These are phyloP conservation scores for Sarcophaga subvicina DNA, from an alignment of 2,888 invertebrate genomes.

Conservation along the genomic window DNA sequence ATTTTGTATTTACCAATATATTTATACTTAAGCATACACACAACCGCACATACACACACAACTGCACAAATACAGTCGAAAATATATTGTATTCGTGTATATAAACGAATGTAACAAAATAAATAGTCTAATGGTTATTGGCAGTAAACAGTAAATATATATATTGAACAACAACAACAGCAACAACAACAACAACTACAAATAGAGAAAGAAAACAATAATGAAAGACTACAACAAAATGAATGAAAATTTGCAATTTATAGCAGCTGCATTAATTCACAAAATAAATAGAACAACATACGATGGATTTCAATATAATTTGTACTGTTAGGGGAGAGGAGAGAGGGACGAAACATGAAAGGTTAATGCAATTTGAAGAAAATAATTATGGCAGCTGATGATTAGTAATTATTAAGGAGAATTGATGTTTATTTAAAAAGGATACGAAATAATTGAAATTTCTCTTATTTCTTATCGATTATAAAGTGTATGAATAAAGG, in stretches of 20 bases:
- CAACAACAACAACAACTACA: conserved; percentile 20
- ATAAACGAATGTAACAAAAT: conserved; percentile 22
- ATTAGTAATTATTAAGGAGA: not conserved
- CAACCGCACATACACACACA: not conserved
- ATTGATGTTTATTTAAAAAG: not conserved
- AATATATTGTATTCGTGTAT: not conserved
- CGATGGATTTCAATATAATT: not conserved
- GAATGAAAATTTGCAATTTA: conserved; percentile 59
- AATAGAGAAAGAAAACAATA: not conserved
- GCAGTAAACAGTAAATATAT: conserved; percentile 48
- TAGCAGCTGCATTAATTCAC: conserved; percentile 67
- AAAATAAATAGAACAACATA: conserved; percentile 42
- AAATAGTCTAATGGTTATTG: conserved; percentile 63
- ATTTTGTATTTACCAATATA: conserved; percentile 2
- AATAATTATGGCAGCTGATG: too few species aligned
- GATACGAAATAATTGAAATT: not conserved
- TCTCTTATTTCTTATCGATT: too few species aligned
- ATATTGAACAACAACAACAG: not conserved
- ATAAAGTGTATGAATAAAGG: too few species aligned
- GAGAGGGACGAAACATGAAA: not conserved
- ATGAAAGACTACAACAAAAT: conserved; percentile 23
- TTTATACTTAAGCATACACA: not conserved
- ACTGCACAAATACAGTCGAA: not conserved
- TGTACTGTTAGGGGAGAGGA: too few species aligned
- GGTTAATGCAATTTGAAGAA: not conserved